Percentiles rank a stretch among this genome's conserved stretches.
phyloP scores from a whole-genome alignment of 2,888 invertebrate genomes.

The Agrotis clavis region DNA sequence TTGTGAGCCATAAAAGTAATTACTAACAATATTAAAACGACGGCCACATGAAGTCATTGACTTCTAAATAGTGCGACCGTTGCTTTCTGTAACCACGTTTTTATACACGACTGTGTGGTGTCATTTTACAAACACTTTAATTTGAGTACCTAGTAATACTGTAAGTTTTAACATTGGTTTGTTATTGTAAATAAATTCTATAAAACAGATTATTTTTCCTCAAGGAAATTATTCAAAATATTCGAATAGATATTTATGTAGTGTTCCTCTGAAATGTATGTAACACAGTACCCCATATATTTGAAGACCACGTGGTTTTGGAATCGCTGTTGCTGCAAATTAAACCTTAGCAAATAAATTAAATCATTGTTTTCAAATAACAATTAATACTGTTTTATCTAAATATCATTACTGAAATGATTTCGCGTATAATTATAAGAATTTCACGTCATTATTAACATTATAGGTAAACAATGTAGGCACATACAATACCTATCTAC shows the following conservation, averaged over 20 bases:
- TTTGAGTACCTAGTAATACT: background rate
- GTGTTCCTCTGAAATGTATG: background rate
- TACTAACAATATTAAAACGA: conserved; percentile 40
- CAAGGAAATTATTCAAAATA: background rate
- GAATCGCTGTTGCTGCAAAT: background rate
- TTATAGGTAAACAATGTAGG: background rate
- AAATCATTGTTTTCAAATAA: conserved; percentile 15
- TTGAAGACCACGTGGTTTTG: conserved; percentile 19
- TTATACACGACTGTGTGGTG: conserved; percentile 37
- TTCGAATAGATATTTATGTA: background rate
- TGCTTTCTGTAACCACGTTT: conserved; percentile 69
- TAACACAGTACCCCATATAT: background rate
- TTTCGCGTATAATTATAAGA: background rate
- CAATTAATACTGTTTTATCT: background rate
- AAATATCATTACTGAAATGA: background rate
- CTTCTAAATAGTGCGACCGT: conserved; percentile 78
- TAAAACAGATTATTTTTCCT: conserved; percentile 7
- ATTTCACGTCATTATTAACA: conserved; percentile 1
- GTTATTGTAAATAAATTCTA: background rate
- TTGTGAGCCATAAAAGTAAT: conserved; percentile 39
- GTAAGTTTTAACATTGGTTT: conserved; percentile 14
- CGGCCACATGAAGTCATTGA: conserved; percentile 74
- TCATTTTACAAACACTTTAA: conserved; percentile 43
- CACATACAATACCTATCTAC: background rate
- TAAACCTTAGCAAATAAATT: background rate